These are phyloP conservation scores for Clarias pachynema DNA, from an alignment of 2,797 vertebrate species.

Conservation along the genomic window DNA sequence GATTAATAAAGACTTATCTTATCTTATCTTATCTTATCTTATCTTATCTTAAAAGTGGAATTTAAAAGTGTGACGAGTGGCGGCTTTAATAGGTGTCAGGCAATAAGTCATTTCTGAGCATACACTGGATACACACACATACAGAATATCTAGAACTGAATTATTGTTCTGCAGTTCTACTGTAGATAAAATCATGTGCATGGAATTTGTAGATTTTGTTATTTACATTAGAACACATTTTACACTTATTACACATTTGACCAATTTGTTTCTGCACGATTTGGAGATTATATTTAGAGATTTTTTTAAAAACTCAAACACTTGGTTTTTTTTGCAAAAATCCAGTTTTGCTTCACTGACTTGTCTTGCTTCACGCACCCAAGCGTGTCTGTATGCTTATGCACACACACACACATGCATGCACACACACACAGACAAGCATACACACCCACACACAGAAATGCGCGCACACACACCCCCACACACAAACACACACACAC, in stretches of 20 bases:
- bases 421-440: neutral
- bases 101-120: neutral
- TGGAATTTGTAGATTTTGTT: neutral
- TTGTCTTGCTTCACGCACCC: neutral
- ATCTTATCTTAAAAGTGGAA: neutral
- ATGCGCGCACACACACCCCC: neutral
- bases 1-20: too few species aligned
- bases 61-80: neutral
- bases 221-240: neutral
- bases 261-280: too few species aligned
- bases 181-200: neutral
- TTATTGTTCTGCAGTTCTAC: neutral
- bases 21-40: too few species aligned
- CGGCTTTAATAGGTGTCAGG: neutral
- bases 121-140: neutral
- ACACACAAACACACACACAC: neutral
- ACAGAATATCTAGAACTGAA: neutral
- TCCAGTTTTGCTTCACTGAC: conserved; percentile 7
- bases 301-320: neutral
- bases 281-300: neutral
- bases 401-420: neutral
- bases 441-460: neutral
- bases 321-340: neutral
- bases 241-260: neutral
- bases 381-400: neutral